Evolutionary conservation across 2,797 vertebrate species (phyloP), one percentile per base, ranked within the genome.

Genomic region (Crenuchus spilurus): DNA sequence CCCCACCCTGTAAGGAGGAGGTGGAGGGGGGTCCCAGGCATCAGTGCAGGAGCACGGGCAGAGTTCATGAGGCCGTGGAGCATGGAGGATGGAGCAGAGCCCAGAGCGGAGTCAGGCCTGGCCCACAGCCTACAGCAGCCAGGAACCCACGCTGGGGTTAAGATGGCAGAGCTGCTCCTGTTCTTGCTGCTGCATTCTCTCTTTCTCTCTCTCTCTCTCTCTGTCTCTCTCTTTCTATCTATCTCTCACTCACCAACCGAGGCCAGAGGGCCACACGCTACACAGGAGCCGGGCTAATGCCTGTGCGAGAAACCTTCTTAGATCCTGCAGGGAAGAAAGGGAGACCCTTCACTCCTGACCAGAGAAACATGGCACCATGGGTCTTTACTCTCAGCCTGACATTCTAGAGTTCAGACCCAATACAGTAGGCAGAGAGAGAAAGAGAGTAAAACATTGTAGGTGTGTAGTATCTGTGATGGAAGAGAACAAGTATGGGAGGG

Each of bases 1-100:
- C 84, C 76, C 83, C 87, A 84, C 84, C 85, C 84, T 77, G 82
- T 88, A 86, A 89, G 89, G 88, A 87, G 35, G 86, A 80, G 86
- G 37, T 22, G 31, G 39, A 72, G 46, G 20, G 16, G 57, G 39
- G 48, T 37, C 16, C 46, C 18, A 24, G 5, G n/a, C 20, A 26
- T 35, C 82, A 87, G 86, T 83, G 87, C 84, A 76, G 80, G 81
- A 88, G 84, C 84, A 79, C 80, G 78, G 82, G 77, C 83, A 82
- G 79, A 86, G 83, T 91, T 88, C 86, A 88, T 76, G 80, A 75
- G 87, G 84, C 81, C 85, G 60, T 64, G 9, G 86, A 85, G 85
- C 85, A 86, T 39, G 33, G 22, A 60, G 54, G 26, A 64, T 28
- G 16, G 86, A 85, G 85, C 85, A 85, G 80, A 88, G 87, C 90